Percentiles rank a stretch among this genome's conserved stretches.
Evolutionary conservation across 2,888 invertebrate species (phyloP).

Genomic region (Drosophila emarginata): DNA sequence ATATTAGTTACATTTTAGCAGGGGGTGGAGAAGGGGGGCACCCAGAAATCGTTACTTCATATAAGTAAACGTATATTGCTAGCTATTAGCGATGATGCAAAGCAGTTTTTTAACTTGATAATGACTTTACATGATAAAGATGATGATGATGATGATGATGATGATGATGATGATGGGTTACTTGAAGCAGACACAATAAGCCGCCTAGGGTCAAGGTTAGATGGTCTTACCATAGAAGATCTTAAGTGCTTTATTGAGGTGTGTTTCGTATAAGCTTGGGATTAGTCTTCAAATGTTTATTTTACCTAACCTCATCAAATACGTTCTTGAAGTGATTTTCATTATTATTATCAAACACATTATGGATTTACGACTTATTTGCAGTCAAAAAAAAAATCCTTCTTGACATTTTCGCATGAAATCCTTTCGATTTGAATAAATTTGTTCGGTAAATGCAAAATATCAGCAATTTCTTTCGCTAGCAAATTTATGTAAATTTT

Average conservation of each 20-base stretch:
- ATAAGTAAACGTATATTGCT: constrained; percentile 20
- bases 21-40: background rate
- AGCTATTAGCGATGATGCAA: constrained; percentile 35
- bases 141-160: background rate
- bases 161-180: constrained; percentile 3
- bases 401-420: constrained; percentile 5
- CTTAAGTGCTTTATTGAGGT: constrained; percentile 9
- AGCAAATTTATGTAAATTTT: constrained; percentile 70
- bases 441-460: constrained; percentile 26
- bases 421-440: constrained; percentile 29
- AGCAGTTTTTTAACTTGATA: constrained; percentile 37
- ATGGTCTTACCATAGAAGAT: background rate
- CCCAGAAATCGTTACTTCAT: constrained; percentile 29
- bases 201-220: constrained; percentile 54
- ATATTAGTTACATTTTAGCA: constrained; percentile 66
- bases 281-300: background rate
- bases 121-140: background rate
- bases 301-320: background rate
- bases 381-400: background rate
- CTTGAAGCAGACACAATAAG: constrained; percentile 34
- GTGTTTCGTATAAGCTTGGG: background rate
- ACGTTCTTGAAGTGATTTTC: background rate
- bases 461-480: constrained; percentile 30
- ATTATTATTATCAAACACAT: background rate
- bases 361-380: background rate